Evolutionary conservation across 2,888 invertebrate species (phyloP), one percentile per base, ranked within the genome.

Genomic region (Catocala sponsa): DNA sequence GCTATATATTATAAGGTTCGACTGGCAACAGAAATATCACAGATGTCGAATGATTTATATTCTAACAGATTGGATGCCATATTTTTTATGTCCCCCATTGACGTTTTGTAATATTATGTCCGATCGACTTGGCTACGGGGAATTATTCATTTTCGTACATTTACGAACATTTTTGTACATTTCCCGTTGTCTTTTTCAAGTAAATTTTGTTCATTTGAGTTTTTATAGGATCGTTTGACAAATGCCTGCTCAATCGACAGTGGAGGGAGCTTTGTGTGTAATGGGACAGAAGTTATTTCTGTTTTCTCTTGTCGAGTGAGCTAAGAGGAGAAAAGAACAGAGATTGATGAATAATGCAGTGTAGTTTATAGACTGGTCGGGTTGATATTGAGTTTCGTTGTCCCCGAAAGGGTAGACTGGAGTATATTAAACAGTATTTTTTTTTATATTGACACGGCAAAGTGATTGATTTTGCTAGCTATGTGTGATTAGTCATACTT

Each of bases 11-110:
- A 51, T 46, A 32, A 25, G 25, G 25, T n/a, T 64, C 54, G 11
- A 51, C 44, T 63, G 13, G 51, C 6, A 59, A 13, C 52, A 68
- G 63, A 67, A 70, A 74, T 35, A 64, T 73, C 43, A 70, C 82
- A 79, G 77, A 78, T 81, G 78, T 65, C 62, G 70, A 70, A 83
- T 85, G 86, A 87, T 87, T 87, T 86, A 86, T 81, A 68, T 64
- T 70, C 65, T 69, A 62, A 63, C 69, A 74, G 82, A 85, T 84
- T 83, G 80, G 70, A 44, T 67, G 72, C 61, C 69, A 80, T 80
- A 77, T 84, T 81, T 79, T 71, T 80, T 70, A 74, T 70, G 63
- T 55, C 25, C 50, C 13, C 47, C 68, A 65, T 70, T 67, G 63
- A 72, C 70, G 68, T 64, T 78, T 63, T 74, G 69, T 59, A 70